Conservation (phyloP, 2,113 vertebrate genomes). For the Oncorhynchus clarkii region DNA sequence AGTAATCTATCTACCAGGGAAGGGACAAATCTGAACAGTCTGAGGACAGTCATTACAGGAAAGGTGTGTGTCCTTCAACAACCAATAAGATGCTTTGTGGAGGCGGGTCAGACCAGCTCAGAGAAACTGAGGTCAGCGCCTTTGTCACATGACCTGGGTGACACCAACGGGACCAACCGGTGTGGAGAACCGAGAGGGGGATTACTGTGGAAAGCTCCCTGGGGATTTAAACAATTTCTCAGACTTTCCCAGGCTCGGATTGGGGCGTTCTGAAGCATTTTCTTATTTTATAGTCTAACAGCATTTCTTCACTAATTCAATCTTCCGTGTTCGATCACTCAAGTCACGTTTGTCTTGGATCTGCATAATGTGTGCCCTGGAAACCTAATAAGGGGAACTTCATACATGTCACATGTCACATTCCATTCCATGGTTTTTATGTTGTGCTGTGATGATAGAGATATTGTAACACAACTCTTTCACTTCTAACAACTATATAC, state of each 20-base stretch:
- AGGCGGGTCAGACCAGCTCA: background rate
- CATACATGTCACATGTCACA: no score
- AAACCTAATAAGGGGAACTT: no score
- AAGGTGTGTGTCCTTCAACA: slow-evolving; percentile 7
- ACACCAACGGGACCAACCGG: slow-evolving; percentile 23
- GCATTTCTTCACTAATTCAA: background rate
- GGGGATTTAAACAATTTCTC: slow-evolving; percentile 34
- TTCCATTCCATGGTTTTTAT: no score
- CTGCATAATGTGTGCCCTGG: background rate
- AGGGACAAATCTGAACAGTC: background rate
- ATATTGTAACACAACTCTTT: no score
- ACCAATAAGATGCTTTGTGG: background rate
- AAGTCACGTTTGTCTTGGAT: background rate
- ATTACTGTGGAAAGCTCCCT: slow-evolving; percentile 15
- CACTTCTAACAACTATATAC: no score
- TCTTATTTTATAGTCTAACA: background rate
- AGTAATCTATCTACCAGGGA: background rate
- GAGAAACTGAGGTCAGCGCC: slow-evolving; percentile 11
- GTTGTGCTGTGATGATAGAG: no score
- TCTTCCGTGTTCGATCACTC: background rate
- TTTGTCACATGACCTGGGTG: slow-evolving; percentile 28
- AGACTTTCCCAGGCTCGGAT: slow-evolving; percentile 53
- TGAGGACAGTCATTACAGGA: background rate
- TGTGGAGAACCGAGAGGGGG: background rate
- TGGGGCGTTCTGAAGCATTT: background rate